A percentile compares a stretch with the other conserved stretches of the same genome.
Conservation (phyloP, 2,888 invertebrate genomes). For the Lithodes maja region DNA sequence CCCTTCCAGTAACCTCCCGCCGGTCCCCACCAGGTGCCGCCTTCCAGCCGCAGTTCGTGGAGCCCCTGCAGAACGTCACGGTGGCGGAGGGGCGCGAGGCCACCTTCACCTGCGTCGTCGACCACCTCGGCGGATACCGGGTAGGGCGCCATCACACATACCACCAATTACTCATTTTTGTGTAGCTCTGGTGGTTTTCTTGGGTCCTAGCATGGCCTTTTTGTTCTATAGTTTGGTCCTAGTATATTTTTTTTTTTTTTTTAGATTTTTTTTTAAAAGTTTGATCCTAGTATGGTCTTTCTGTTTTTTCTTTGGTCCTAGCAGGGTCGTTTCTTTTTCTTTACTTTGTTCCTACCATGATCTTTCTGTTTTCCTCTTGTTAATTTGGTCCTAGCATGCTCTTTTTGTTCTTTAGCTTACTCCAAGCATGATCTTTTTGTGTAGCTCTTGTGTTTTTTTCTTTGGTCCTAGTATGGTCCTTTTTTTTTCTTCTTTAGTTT, state of each 20-base stretch:
- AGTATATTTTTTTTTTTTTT: neutral
- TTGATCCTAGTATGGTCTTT: neutral
- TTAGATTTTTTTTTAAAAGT: too few species aligned
- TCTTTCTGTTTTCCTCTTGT: too few species aligned
- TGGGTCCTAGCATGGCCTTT: too few species aligned
- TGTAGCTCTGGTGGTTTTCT: too few species aligned
- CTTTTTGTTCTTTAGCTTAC: too few species aligned
- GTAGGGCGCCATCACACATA: constrained; percentile 80
- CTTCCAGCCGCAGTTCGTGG: constrained; percentile 87
- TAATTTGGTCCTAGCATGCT: too few species aligned
- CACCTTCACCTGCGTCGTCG: constrained; percentile 89
- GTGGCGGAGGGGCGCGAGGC: constrained; percentile 89
- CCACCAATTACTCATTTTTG: neutral
- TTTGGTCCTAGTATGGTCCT: neutral
- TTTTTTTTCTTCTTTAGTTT: neutral
- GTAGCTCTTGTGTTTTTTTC: neutral
- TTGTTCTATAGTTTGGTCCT: neutral
- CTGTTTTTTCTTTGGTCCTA: neutral
- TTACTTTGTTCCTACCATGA: too few species aligned
- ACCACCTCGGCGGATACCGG: constrained; percentile 90
- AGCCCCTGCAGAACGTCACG: constrained; percentile 88
- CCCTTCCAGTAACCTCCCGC: neutral
- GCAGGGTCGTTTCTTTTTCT: too few species aligned
- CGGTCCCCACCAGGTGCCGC: constrained; percentile 74
- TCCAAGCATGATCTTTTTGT: too few species aligned